Conservation (phyloP, 2,797 vertebrate genomes). For the Helostoma temminkii region DNA sequence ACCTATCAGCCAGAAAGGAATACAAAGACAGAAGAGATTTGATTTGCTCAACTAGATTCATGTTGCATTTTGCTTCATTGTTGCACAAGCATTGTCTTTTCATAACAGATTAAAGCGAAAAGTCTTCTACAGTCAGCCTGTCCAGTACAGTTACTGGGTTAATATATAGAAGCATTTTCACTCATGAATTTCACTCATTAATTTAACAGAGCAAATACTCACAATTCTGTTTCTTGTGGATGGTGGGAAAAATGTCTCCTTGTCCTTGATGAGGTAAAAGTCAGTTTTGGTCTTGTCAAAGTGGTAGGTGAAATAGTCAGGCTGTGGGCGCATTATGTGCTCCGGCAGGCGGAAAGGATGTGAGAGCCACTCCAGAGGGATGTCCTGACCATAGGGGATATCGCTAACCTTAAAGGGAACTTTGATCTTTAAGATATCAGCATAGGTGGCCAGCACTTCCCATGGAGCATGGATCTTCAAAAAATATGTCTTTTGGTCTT, state of each 20-base stretch:
- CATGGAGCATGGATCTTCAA: constrained; percentile 96
- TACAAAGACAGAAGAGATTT: constrained; percentile 13
- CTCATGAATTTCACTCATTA: not conserved
- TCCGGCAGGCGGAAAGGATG: constrained; percentile 86
- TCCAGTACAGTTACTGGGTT: not conserved
- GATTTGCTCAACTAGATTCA: constrained; percentile 10
- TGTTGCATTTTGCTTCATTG: constrained; percentile 4
- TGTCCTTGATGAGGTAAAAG: constrained; percentile 91
- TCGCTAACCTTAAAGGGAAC: constrained; percentile 92
- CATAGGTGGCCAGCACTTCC: constrained; percentile 92
- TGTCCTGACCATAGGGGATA: constrained; percentile 77
- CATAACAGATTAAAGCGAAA: not conserved
- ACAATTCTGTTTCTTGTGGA: constrained; percentile 97
- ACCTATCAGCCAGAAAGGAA: constrained; percentile 81
- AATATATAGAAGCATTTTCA: not conserved
- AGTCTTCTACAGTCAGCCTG: not conserved
- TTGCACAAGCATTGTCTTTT: not conserved
- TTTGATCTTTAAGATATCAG: constrained; percentile 94
- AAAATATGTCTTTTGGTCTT: constrained; percentile 93
- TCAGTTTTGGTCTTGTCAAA: constrained; percentile 92
- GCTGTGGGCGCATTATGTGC: constrained; percentile 87
- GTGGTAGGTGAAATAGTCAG: constrained; percentile 91
- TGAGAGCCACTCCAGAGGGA: constrained; percentile 84
- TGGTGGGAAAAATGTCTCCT: constrained; percentile 90
- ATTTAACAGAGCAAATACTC: constrained; percentile 61